A percentile compares a stretch with the other conserved stretches of the same genome.
Conservation (phyloP, 2,113 vertebrate genomes). For the Chlamydotis undulata region DNA sequence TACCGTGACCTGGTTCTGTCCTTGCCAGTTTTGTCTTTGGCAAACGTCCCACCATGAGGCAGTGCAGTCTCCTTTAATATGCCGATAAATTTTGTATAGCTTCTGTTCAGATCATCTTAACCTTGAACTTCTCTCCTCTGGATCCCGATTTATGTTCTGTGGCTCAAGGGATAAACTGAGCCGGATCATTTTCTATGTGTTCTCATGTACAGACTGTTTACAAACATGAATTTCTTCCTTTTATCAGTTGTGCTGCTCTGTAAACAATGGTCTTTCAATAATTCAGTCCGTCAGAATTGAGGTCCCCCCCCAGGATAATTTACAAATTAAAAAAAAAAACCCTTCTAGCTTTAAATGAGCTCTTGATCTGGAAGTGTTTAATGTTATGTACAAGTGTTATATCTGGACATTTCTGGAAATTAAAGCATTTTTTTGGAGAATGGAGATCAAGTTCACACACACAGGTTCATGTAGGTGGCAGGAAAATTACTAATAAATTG, state of each 20-base stretch:
- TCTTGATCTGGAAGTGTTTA: neutral
- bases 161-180: neutral
- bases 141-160: neutral
- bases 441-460: neutral
- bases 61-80: neutral
- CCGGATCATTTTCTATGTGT: neutral
- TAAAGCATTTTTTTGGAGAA: neutral
- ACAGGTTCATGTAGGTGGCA: neutral
- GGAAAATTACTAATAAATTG: neutral
- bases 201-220: neutral
- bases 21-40: neutral
- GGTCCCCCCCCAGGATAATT: neutral
- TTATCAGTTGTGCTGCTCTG: neutral
- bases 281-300: neutral
- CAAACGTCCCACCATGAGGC: neutral
- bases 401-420: neutral
- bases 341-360: neutral
- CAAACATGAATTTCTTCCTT: neutral
- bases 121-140: neutral
- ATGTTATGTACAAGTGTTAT: neutral
- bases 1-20: neutral
- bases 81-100: neutral
- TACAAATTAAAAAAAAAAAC: neutral
- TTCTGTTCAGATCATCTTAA: neutral
- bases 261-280: constrained; percentile 25